phyloP scores from a whole-genome alignment of 2,113 vertebrate species.

The Hirundichthys speculiger region DNA sequence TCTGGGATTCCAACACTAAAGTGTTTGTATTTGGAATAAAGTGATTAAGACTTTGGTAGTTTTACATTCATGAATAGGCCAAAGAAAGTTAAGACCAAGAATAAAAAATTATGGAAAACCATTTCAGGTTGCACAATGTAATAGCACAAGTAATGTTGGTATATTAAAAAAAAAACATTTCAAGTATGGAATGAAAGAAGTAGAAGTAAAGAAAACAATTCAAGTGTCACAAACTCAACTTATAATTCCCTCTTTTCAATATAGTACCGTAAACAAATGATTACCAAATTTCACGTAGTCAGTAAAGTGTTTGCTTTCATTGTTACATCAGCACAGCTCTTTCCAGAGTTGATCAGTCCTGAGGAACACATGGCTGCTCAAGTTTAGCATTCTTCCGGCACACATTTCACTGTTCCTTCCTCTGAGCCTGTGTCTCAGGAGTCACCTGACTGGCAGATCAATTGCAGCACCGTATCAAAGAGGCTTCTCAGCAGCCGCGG shows the following conservation, averaged over 20 bases:
- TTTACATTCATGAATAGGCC: no score
- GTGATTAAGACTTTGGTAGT: no score
- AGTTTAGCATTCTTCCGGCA: not conserved
- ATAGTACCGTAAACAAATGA: not conserved
- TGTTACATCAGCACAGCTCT: not conserved
- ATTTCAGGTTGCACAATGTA: no score
- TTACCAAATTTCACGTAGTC: not conserved
- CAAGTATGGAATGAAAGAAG: not conserved
- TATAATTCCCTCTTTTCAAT: not conserved
- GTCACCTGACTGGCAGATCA: slow-evolving; percentile 62
- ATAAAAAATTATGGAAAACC: no score
- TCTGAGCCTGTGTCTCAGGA: not conserved
- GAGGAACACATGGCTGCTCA: slow-evolving; percentile 9
- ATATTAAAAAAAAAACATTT: no score
- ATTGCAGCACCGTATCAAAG: slow-evolving; percentile 73
- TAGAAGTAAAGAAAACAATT: not conserved
- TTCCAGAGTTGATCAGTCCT: not conserved
- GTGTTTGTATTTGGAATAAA: no score
- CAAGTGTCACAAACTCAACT: no score
- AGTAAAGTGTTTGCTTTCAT: not conserved
- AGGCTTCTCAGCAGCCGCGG: slow-evolving; percentile 80
- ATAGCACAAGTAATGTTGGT: no score
- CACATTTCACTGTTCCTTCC: not conserved
- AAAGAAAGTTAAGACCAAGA: no score
- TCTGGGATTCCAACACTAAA: no score